Percentiles rank a stretch among this genome's conserved stretches.
phyloP scores from a whole-genome alignment of 2,797 vertebrate genomes.

The Lutjanus argentimaculatus region DNA sequence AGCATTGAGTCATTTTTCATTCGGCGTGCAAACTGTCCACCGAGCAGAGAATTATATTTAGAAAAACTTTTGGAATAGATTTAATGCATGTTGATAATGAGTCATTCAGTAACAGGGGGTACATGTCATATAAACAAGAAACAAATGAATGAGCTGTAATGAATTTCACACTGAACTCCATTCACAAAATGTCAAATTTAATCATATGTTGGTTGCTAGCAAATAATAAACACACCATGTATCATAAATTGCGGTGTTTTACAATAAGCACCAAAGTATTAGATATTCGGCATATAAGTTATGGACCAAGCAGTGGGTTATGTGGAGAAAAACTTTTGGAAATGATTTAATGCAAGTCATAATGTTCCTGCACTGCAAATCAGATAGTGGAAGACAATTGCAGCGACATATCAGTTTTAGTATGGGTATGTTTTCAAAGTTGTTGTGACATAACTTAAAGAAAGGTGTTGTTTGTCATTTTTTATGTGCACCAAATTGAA shows the following conservation, averaged over 20 bases:
- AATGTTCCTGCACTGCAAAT: neutral
- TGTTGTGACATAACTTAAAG: neutral
- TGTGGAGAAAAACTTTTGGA: neutral
- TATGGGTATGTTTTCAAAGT: neutral
- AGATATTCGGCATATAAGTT: neutral
- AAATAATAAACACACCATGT: rapidly evolving
- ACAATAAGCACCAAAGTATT: rapidly evolving
- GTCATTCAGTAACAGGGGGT: no score
- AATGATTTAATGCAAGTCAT: no score
- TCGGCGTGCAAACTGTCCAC: neutral
- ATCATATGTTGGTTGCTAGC: rapidly evolving
- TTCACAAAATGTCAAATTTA: neutral
- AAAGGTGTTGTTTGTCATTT: neutral
- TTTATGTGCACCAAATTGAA: neutral
- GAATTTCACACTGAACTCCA: conserved; percentile 23
- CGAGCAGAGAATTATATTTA: no score
- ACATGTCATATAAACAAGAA: no score
- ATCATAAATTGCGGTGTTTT: rapidly evolving
- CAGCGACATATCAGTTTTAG: neutral
- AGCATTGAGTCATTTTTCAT: neutral
- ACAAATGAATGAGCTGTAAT: no score
- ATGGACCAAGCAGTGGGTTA: rapidly evolving
- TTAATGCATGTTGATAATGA: no score
- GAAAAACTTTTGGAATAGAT: no score
- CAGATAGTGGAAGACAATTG: no score